Base-by-base conservation (phyloP, 2,888 invertebrate species). In the Timandra comae region DNA sequence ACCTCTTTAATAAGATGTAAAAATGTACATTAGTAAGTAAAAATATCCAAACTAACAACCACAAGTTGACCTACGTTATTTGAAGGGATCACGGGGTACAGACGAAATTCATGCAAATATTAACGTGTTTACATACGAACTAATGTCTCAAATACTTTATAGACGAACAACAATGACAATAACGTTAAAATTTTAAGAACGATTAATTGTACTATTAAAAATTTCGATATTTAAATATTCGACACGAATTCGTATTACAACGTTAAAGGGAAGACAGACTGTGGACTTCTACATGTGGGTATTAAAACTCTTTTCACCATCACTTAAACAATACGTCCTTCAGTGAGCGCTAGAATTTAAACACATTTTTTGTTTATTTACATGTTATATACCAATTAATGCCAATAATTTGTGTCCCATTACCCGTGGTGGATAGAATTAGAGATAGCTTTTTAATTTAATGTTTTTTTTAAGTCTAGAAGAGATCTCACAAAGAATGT, bases 271-370 rank as follows among this genome's bases (percentile, higher is more conserved):
- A 55, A 60, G 52, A 62, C 51, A 65, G 63, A 63, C 47, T 46
- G 52, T 62, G 60, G 57, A 59, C 53, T 54, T n/a, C 78, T 79
- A 81, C 77, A 59, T 67, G 75, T 73, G 68, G 62, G 69, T 74
- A 73, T 50, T 55, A 69, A 67, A 73, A 69, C 56, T 57, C 62
- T 72, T 63, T 54, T 82, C 82, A 82, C 84, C 82, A 65, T 79
- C 67, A 74, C 63, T 80, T 74, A 74, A 72, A 77, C 48, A 72
- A 76, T 64, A 71, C 56, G 49, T 81, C 78, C 82, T 68, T 79
- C 63, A 68, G 71, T 71, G 81, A 63, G 81, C 82, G 84, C 84
- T 85, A 84, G 76, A 85, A 85, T 73, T 69, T 60, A 78, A 82
- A 82, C 56, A 78, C 49, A 67, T 29, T 28, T 24, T 31, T n/a